Evolutionary conservation across 1,140 invertebrate species (phyloP).

Genomic region (Tribolium madens): DNA sequence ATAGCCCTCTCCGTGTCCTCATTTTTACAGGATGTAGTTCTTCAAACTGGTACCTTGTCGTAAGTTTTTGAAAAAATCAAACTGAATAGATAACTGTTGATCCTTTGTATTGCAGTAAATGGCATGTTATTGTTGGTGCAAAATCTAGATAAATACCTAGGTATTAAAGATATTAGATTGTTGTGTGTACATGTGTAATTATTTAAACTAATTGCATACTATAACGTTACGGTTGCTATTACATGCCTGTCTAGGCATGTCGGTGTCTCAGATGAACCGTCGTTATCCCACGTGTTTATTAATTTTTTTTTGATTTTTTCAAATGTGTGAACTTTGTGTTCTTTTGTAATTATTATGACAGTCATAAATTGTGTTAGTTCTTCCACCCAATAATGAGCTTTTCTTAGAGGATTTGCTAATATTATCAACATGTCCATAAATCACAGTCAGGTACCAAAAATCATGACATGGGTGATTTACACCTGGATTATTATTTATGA

Average conservation of each 20-base stretch:
- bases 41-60: neutral
- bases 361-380: neutral
- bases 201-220: conserved; percentile 24
- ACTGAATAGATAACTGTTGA: conserved; percentile 20
- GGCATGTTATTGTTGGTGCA: conserved; percentile 34
- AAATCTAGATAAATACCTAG: conserved; percentile 26
- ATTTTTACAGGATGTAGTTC: conserved; percentile 11
- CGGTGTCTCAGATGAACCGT: neutral
- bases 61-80: conserved; percentile 16
- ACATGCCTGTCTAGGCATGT: conserved; percentile 36
- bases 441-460: neutral
- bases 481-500: neutral
- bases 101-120: conserved; percentile 31
- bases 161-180: conserved; percentile 25
- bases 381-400: neutral
- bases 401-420: neutral
- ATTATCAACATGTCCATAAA: neutral
- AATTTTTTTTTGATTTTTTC: neutral
- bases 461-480: neutral
- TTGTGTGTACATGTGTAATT: conserved; percentile 21
- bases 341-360: neutral
- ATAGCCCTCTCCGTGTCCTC: neutral
- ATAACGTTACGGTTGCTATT: conserved; percentile 30
- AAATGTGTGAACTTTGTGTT: neutral
- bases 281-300: neutral